Evolutionary conservation across 2,113 vertebrate species (phyloP).

Genomic region (Microtus ochrogaster): DNA sequence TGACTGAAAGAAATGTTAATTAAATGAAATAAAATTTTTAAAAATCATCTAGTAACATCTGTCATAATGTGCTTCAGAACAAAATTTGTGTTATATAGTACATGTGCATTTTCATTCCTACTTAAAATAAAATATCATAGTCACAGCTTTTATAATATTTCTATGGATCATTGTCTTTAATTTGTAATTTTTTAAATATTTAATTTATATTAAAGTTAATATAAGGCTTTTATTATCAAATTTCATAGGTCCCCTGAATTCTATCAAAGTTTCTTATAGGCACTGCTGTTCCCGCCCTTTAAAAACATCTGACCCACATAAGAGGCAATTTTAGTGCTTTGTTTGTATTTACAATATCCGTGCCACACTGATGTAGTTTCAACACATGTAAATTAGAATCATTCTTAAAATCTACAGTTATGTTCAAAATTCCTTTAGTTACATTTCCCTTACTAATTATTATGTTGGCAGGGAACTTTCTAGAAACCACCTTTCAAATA

Average conservation of each 20-base stretch:
- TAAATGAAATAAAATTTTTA: no score
- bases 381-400: conserved; percentile 11
- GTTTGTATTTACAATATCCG: not conserved
- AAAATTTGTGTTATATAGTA: not conserved
- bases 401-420: conserved; percentile 20
- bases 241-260: not conserved
- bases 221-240: not conserved
- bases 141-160: not conserved
- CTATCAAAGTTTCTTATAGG: not conserved
- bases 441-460: conserved; percentile 28
- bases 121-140: not conserved
- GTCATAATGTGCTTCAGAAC: conserved; percentile 17
- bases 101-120: not conserved
- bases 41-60: not conserved
- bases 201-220: conserved; percentile 39
- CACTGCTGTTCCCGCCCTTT: not conserved
- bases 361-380: not conserved
- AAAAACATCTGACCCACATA: not conserved
- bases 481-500: not conserved
- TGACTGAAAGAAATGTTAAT: no score
- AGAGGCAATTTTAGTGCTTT: not conserved
- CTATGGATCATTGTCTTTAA: not conserved
- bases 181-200: conserved; percentile 35
- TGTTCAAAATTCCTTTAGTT: not conserved
- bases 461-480: conserved; percentile 29